A percentile compares a stretch with the other conserved stretches of the same genome.
Conservation (phyloP, 2,113 vertebrate genomes). For the Salvator merianae region DNA sequence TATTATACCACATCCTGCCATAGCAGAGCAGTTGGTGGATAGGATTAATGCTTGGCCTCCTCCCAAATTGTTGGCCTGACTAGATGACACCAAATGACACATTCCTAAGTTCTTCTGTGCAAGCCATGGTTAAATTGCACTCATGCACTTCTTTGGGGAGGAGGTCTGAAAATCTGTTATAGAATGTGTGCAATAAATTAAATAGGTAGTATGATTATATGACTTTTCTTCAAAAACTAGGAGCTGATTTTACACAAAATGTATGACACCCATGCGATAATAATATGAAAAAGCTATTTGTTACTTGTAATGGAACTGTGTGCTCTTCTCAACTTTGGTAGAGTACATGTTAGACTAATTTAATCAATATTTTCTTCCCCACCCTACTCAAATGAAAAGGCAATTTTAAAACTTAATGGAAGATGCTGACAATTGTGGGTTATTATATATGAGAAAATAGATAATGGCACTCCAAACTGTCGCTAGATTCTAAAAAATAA, state of each 20-base stretch:
- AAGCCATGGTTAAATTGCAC: neutral
- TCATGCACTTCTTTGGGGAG: too few species aligned
- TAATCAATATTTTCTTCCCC: slow-evolving; percentile 46
- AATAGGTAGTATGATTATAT: neutral
- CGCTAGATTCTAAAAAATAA: slow-evolving; percentile 33
- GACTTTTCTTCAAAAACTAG: neutral
- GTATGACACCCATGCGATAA: neutral
- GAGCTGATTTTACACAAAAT: neutral
- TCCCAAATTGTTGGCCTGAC: neutral
- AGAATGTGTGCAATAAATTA: neutral
- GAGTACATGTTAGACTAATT: slow-evolving; percentile 45
- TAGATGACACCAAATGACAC: neutral
- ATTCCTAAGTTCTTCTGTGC: neutral
- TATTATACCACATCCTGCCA: neutral
- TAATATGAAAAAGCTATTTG: neutral
- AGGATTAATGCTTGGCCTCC: neutral
- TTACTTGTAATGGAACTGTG: neutral
- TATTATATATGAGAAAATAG: slow-evolving; percentile 47
- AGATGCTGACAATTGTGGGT: slow-evolving; percentile 45
- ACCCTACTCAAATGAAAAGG: slow-evolving; percentile 40
- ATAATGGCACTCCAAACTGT: slow-evolving; percentile 28
- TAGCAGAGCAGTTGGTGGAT: neutral
- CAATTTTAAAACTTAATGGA: slow-evolving; percentile 58
- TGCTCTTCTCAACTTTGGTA: slow-evolving; percentile 17
- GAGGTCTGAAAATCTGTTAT: neutral